phyloP scores from a whole-genome alignment of 2,113 vertebrate genomes.

The Egretta garzetta region DNA sequence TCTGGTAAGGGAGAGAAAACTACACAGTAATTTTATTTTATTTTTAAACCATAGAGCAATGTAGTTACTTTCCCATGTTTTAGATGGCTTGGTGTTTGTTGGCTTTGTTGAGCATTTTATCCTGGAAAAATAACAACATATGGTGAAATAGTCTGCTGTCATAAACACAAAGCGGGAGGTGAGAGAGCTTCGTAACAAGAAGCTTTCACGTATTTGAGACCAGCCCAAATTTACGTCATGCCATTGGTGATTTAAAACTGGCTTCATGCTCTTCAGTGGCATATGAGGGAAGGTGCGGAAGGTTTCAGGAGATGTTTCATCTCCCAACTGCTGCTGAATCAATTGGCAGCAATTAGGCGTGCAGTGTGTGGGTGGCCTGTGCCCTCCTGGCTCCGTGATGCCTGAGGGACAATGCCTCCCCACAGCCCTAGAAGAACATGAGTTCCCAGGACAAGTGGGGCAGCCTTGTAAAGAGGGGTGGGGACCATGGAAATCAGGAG shows the following conservation, averaged over 20 bases:
- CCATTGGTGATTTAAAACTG: background rate
- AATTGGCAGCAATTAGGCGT: background rate
- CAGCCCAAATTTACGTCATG: background rate
- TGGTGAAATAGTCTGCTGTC: constrained; percentile 29
- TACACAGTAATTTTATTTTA: background rate
- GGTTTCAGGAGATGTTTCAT: background rate
- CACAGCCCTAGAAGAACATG: background rate
- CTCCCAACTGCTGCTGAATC: background rate
- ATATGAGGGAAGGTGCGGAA: background rate
- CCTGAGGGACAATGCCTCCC: background rate
- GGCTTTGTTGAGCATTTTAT: constrained; percentile 6
- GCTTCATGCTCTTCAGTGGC: background rate
- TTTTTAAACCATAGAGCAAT: background rate
- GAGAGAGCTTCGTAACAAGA: background rate
- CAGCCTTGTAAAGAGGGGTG: background rate
- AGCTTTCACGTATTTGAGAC: background rate
- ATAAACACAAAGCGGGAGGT: constrained; percentile 4
- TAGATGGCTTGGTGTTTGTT: constrained; percentile 13
- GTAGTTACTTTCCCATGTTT: background rate
- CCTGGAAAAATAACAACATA: constrained; percentile 26
- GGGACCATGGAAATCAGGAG: background rate
- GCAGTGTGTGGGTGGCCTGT: background rate
- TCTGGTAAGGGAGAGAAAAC: background rate
- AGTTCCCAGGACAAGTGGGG: background rate
- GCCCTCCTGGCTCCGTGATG: background rate